phyloP scores from a whole-genome alignment of 37 sponge, comb jelly and placozoan genomes.

The Halisarca cf. caerulea region DNA sequence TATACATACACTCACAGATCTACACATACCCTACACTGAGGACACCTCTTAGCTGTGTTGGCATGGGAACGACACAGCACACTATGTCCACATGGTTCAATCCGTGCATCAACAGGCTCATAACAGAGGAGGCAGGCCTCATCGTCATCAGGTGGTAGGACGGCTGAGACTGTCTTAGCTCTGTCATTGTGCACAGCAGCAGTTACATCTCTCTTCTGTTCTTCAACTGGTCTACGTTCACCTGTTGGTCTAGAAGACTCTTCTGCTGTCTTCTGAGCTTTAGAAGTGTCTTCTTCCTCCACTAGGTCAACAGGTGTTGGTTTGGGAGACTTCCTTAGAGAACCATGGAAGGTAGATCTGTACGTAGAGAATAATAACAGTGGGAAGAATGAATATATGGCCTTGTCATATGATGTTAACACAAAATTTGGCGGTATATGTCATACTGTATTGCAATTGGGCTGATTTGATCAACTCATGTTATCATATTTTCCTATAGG shows the following conservation, averaged over 20 bases:
- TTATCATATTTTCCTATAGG: no score
- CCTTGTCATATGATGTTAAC: background rate
- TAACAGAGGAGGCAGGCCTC: slow-evolving; percentile 71
- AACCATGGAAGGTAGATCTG: slow-evolving; percentile 31
- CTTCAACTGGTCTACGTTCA: background rate
- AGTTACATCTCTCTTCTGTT: background rate
- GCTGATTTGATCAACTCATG: no score
- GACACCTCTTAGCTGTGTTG: slow-evolving; percentile 77
- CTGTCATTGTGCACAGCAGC: background rate
- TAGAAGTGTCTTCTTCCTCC: background rate
- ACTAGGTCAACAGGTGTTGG: background rate
- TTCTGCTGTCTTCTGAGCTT: background rate
- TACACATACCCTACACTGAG: slow-evolving; percentile 62
- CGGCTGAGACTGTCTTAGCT: slow-evolving; percentile 65
- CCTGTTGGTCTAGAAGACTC: background rate
- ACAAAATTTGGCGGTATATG: no score
- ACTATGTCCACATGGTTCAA: slow-evolving; percentile 81
- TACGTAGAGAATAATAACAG: background rate
- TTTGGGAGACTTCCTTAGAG: slow-evolving; percentile 20
- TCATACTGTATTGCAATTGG: no score
- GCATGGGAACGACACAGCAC: slow-evolving; percentile 70
- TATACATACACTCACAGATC: background rate
- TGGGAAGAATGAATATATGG: background rate
- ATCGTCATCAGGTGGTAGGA: slow-evolving; percentile 26
- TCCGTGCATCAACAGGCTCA: slow-evolving; percentile 51